A percentile compares a stretch with the other conserved stretches of the same genome.
phyloP scores from a whole-genome alignment of 2,797 vertebrate species.

The Sebastes vulpes region DNA sequence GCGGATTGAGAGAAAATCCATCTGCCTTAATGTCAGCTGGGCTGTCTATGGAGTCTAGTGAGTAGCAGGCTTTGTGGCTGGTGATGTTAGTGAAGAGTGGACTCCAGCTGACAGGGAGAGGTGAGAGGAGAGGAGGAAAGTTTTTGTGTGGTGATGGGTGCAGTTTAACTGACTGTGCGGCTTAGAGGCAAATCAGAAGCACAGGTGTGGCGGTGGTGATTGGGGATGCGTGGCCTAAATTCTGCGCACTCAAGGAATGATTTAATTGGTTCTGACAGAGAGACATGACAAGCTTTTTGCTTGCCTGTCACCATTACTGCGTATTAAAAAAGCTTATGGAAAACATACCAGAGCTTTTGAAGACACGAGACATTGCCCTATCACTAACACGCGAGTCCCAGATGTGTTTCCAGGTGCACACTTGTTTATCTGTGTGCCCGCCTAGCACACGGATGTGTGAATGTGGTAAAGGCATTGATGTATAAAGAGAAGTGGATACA shows the following conservation, averaged over 20 bases:
- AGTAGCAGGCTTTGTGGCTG: slow-evolving; percentile 66
- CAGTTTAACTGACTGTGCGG: slow-evolving; percentile 17
- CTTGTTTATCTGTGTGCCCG: background rate
- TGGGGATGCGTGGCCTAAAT: slow-evolving; percentile 12
- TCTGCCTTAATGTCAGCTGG: slow-evolving; percentile 82
- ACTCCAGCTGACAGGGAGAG: slow-evolving; percentile 67
- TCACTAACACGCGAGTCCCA: slow-evolving; percentile 35
- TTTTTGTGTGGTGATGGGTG: slow-evolving; percentile 26
- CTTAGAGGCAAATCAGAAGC: slow-evolving; percentile 40
- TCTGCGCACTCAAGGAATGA: slow-evolving; percentile 36
- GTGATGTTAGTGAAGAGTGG: slow-evolving; percentile 63
- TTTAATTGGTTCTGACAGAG: slow-evolving; percentile 69
- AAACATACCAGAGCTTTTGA: slow-evolving; percentile 37
- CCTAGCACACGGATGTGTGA: background rate
- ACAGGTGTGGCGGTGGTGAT: slow-evolving; percentile 56
- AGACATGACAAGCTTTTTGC: slow-evolving; percentile 51
- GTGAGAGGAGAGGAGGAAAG: slow-evolving; percentile 45
- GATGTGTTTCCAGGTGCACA: background rate
- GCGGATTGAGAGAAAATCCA: slow-evolving; percentile 87
- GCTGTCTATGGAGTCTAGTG: slow-evolving; percentile 69
- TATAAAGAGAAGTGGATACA: too few species aligned
- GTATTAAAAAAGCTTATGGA: slow-evolving; percentile 40
- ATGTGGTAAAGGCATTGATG: background rate
- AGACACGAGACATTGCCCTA: slow-evolving; percentile 12
- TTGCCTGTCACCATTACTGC: slow-evolving; percentile 47